These are phyloP conservation scores for Chironomus riparius DNA, from an alignment of 2,888 invertebrate species.

Conservation along the genomic window DNA sequence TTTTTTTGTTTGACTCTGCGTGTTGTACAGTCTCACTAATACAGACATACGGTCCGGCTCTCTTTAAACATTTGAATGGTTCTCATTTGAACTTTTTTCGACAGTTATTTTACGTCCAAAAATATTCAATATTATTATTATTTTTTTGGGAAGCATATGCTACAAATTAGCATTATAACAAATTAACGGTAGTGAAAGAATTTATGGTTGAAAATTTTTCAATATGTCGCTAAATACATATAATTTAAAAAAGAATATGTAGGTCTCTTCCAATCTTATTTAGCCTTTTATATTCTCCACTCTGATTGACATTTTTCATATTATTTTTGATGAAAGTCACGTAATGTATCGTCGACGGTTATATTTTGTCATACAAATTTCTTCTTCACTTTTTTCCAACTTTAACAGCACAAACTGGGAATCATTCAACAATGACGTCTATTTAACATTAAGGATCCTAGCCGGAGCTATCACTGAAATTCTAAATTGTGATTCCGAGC, in stretches of 20 bases:
- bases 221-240: not conserved
- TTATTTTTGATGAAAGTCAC: constrained; percentile 2
- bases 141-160: no score
- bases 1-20: no score
- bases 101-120: no score
- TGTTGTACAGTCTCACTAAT: no score
- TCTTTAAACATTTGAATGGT: no score
- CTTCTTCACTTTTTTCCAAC: not conserved
- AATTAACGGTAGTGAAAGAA: not conserved
- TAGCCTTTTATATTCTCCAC: not conserved
- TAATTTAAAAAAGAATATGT: not conserved
- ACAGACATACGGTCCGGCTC: no score
- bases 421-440: no score
- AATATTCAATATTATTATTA: no score
- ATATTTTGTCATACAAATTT: not conserved
- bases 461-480: no score
- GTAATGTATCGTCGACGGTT: not conserved
- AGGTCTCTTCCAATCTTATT: not conserved
- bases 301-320: not conserved
- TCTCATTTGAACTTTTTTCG: no score
- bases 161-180: not conserved
- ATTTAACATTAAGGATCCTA: no score
- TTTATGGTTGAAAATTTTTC: not conserved
- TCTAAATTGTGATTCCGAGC: no score
- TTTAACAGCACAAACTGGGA: not conserved